phyloP scores from a whole-genome alignment of 2,113 vertebrate species.

The Zosterops borbonicus region DNA sequence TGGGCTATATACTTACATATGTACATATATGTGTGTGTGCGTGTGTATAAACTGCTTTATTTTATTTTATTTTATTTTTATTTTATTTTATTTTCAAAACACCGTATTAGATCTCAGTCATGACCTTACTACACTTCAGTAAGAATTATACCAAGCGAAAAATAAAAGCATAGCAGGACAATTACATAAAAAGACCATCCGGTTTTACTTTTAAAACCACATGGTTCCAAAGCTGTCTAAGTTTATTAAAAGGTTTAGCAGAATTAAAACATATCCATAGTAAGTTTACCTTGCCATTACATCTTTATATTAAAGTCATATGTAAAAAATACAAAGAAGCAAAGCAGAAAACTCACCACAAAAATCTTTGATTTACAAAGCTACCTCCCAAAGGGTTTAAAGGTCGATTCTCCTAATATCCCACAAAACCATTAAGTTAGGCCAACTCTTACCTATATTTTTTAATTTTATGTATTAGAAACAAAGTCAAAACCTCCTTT shows the following conservation, averaged over 20 bases:
- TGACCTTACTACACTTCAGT: not conserved
- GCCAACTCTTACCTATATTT: not conserved
- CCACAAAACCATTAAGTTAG: not conserved
- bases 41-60: not conserved
- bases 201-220: not conserved
- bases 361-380: not conserved
- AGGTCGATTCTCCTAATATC: not conserved
- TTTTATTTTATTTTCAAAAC: not conserved
- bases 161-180: not conserved
- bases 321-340: not conserved
- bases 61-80: not conserved
- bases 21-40: not conserved
- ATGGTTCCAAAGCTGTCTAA: not conserved
- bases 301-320: not conserved
- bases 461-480: not conserved
- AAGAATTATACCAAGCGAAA: not conserved
- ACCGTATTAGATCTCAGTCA: not conserved
- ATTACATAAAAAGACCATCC: not conserved
- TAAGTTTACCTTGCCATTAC: not conserved
- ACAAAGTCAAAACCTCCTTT: accelerated
- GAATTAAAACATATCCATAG: not conserved
- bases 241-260: not conserved
- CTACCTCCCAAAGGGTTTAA: not conserved
- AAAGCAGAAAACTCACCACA: not conserved
- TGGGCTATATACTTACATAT: not conserved